Evolutionary conservation across 92 coral and sea anemone genomes (phyloP).

Genomic region (Desmophyllum pertusum): DNA sequence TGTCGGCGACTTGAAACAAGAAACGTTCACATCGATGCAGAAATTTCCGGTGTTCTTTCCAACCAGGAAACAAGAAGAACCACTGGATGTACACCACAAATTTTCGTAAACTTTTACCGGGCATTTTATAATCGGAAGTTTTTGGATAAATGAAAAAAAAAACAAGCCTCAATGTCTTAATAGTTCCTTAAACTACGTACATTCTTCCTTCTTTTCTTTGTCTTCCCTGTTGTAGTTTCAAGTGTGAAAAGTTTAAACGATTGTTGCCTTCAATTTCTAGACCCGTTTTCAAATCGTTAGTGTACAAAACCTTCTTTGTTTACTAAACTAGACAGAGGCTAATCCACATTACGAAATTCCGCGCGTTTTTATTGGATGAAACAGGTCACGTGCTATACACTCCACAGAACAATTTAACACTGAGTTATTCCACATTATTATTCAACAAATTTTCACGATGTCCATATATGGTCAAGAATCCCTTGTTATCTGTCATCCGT

Average conservation of each 20-base stretch:
- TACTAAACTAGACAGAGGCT: background rate
- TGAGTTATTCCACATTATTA: too few species aligned
- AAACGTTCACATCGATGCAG: background rate
- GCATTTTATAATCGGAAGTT: background rate
- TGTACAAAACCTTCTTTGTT: background rate
- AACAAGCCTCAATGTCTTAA: background rate
- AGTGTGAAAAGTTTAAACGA: too few species aligned
- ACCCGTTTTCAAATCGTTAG: background rate
- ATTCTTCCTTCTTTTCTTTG: background rate
- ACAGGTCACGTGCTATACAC: background rate
- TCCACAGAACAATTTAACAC: too few species aligned
- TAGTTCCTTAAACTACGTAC: background rate
- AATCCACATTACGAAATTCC: background rate
- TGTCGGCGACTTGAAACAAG: constrained; percentile 2
- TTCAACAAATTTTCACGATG: too few species aligned
- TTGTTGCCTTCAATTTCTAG: background rate
- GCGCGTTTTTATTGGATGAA: background rate
- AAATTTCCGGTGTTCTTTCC: background rate
- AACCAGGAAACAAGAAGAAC: background rate
- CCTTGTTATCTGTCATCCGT: too few species aligned
- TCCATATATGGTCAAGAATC: too few species aligned
- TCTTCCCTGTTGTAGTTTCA: background rate
- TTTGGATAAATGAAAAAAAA: too few species aligned
- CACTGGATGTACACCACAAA: background rate
- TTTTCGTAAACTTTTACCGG: background rate